phyloP scores from a whole-genome alignment of 2,113 vertebrate genomes.

The Phocoena phocoena region DNA sequence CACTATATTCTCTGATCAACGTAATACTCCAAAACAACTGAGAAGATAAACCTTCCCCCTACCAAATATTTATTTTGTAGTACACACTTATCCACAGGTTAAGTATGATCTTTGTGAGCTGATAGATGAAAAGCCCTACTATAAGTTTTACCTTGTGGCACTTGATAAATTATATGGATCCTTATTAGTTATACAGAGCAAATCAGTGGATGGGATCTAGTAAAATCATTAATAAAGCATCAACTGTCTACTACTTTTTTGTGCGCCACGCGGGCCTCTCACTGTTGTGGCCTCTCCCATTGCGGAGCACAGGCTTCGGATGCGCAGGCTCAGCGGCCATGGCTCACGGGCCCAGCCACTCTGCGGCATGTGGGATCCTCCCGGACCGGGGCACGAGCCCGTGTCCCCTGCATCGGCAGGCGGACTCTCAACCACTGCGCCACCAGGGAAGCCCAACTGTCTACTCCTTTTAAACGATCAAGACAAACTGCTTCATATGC shows the following conservation, averaged over 20 bases:
- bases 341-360: no score
- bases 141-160: neutral
- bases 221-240: neutral
- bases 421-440: no score
- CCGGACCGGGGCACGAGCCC: no score
- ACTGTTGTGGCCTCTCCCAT: no score
- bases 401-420: no score
- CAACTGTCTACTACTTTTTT: neutral
- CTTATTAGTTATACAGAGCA: neutral
- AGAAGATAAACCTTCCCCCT: neutral
- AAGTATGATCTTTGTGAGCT: neutral
- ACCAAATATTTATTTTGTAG: neutral
- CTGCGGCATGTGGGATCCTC: no score
- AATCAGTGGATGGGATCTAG: neutral
- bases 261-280: no score
- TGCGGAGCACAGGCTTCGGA: no score
- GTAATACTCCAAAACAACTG: neutral
- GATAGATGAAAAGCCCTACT: neutral
- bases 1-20: neutral
- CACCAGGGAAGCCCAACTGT: neutral
- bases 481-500: neutral
- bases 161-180: neutral
- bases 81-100: neutral
- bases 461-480: neutral
- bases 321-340: no score